Conservation (phyloP, 1,140 invertebrate species). For the Pectinophora gossypiella region DNA sequence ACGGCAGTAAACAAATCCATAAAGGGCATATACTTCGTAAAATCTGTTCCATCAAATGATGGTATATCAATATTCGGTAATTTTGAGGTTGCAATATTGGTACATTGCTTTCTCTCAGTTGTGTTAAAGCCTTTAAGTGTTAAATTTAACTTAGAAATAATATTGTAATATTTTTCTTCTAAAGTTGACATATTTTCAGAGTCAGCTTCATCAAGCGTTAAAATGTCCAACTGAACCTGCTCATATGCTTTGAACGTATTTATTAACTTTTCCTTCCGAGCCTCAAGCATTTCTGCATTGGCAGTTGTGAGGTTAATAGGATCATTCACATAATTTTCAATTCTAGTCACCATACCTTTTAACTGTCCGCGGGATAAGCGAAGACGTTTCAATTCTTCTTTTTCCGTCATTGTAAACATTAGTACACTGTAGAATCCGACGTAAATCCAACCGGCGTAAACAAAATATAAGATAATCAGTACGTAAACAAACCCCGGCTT, state of each 20-base stretch:
- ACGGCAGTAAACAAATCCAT: constrained; percentile 16
- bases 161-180: background rate
- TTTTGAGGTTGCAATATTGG: constrained; percentile 1
- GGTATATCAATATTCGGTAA: constrained; percentile 15
- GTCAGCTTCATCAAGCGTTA: background rate
- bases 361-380: no score
- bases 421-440: no score
- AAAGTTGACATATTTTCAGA: background rate
- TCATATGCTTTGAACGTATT: background rate
- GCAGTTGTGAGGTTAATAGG: no score
- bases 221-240: background rate
- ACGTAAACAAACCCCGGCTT: no score
- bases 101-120: background rate
- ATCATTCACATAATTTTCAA: no score
- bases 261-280: background rate
- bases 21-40: constrained; percentile 14
- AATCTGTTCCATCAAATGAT: constrained; percentile 13
- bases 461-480: no score
- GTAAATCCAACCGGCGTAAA: no score
- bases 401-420: no score
- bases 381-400: no score
- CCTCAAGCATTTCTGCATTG: background rate
- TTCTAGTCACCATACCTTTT: no score
- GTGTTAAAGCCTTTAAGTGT: background rate
- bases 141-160: background rate